Base-by-base conservation (phyloP, 2,888 invertebrate species). In the Slavum lentiscoides region DNA sequence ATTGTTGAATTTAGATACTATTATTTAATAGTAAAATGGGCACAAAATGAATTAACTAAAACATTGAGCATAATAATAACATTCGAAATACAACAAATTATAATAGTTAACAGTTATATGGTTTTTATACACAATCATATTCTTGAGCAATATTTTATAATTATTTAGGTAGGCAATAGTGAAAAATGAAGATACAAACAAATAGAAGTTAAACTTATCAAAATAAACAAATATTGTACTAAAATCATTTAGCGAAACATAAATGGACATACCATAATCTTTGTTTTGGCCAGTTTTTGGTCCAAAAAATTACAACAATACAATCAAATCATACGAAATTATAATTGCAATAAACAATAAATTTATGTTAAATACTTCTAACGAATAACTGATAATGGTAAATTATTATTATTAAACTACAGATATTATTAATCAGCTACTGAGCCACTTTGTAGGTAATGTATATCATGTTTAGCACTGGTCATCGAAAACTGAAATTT, bases 71-170 rank as follows among this genome's bases (percentile, higher is more conserved):
- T 61, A 69, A 69, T 59, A 68, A 69, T 59, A 69, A 61, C 55
- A 59, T 61, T 69, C n/a, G 11, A 77, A 77, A 61, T 61, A 53
- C 53, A 69, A 68, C 59, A 76, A 43, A 30, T 77, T 37, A 9
- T 21, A 53, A n/a, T 69, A 30, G 30, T 30, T 69, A 69, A 77
- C 61, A 69, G 37, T 75, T 74, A 55, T 21, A 23, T 58, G 43
- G 58, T 67, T 75, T 74, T 75, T 67, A 75, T 75, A 59, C 67
- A 75, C 23, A 67, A 75, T 43, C 13, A 58, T 53, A 67, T 43
- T 67, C 13, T 77, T 77, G 76, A 77, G 76, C 76, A 77, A 77
- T 77, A 77, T 77, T 61, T 23, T n/a, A 69, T 61, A 68, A 69
- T 77, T 68, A 68, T 49, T 58, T 75, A 68, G 75, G 23, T 76